phyloP scores from a whole-genome alignment of 2,113 vertebrate species.

The Cervus canadensis region DNA sequence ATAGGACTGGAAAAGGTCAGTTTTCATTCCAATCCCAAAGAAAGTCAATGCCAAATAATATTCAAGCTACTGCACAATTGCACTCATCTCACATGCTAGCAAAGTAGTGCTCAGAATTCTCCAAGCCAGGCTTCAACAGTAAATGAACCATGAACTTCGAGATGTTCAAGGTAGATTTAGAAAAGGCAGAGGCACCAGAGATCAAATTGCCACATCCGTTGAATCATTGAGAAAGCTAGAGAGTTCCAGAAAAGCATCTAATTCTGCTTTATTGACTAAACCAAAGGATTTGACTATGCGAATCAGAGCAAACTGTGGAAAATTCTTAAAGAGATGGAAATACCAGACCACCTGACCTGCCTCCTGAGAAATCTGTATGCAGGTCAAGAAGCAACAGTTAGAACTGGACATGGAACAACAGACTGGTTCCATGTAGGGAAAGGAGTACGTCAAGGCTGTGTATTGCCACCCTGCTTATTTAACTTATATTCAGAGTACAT shows the following conservation, averaged over 20 bases:
- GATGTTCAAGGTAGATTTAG: not conserved
- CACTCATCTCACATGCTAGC: not conserved
- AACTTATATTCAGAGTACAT: not conserved
- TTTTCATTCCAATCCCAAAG: not conserved
- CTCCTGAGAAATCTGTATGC: not conserved
- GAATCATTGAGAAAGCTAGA: not conserved
- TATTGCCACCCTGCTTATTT: not conserved
- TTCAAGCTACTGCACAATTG: not conserved
- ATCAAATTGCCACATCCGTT: not conserved
- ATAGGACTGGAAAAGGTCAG: not conserved
- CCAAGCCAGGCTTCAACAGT: not conserved
- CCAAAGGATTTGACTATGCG: not conserved
- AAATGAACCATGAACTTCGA: not conserved
- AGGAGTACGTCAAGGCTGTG: not conserved
- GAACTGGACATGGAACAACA: not conserved
- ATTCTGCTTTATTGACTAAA: not conserved
- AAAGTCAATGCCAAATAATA: not conserved
- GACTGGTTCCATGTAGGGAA: not conserved
- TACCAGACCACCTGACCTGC: not conserved
- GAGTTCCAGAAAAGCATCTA: not conserved
- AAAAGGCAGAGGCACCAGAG: not conserved
- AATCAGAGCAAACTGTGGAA: not conserved
- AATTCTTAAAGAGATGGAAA: not conserved
- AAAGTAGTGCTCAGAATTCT: not conserved
- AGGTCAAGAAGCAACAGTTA: not conserved